Base-by-base conservation (phyloP, 1,140 invertebrate genomes). In the Aphis gossypii region DNA sequence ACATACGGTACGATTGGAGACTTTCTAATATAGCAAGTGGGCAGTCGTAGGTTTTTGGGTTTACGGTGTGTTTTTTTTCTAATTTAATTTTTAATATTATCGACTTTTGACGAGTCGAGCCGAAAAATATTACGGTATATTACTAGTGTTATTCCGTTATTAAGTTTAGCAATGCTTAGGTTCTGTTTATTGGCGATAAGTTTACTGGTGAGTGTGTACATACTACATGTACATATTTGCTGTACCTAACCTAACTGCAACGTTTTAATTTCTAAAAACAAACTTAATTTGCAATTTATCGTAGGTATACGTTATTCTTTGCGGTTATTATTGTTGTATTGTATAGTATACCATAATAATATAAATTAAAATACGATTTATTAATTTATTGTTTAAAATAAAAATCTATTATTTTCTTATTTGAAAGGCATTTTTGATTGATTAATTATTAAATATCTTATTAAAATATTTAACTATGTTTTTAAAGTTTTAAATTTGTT, bases 11-110 rank as follows among this genome's bases (percentile, higher is more conserved):
- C 30, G 60, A 76, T n/a, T 76, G 30, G 14, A 76, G 60, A 76
- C 14, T 76, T 76, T n/a, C 60, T n/a, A 41, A 41, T 41, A 1
- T 41, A n/a, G 14, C n/a, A n/a, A 76, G 60, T 76, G 11, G 9
- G n/a, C 30, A 76, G 60, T 76, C 60, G 30, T 76, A 76, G n/a
- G 60, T 18, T 76, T 76, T 68, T n/a, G 30, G 60, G 30, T 68
- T 68, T 30, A 68, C 60, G 11, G 30, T 68, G 14, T 68, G 14
- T 18, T 68, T 76, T 68, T 6, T 68, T 0, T 41, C 38, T 30
- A n/a, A 68, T n/a, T 68, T 14, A 68, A 68, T 68, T 76, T 76
- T 76, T n/a, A 76, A n/a, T 76, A 76, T n/a, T 76, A 76, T 76
- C 60, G 30, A 18, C 11, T n/a, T 76, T 76, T n/a, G 9, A 76